These are phyloP conservation scores for Barypeithes pellucidus DNA, from an alignment of 2,888 invertebrate genomes.

Conservation along the genomic window DNA sequence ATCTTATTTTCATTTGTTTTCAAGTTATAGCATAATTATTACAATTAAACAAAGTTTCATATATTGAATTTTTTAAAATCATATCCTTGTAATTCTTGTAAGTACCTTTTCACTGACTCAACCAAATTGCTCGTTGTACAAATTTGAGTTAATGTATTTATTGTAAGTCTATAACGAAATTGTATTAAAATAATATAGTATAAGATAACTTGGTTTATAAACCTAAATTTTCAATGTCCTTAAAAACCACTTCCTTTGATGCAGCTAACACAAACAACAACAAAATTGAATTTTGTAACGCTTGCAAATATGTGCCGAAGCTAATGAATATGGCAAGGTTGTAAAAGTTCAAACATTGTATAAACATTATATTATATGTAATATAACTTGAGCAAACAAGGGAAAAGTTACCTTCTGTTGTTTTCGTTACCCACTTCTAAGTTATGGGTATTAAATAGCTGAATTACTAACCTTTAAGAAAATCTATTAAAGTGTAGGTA, in stretches of 20 bases:
- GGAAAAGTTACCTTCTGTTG: conserved; percentile 6
- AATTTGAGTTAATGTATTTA: no score
- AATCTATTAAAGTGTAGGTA: no score
- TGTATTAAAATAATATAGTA: no score
- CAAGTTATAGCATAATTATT: no score
- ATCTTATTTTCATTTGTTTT: no score
- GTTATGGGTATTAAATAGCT: not conserved
- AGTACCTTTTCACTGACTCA: no score
- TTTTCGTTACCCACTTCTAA: not conserved
- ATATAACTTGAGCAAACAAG: conserved; percentile 6
- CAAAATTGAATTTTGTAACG: conserved; percentile 34
- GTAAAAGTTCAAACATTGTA: conserved; percentile 4
- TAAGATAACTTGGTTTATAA: not conserved
- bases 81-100: no score
- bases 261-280: conserved; percentile 16
- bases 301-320: conserved; percentile 38
- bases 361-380: conserved; percentile 24
- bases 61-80: no score
- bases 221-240: conserved; percentile 14
- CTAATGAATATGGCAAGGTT: conserved; percentile 33
- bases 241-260: conserved; percentile 7
- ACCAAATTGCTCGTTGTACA: no score
- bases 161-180: no score
- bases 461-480: no score
- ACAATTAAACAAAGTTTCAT: no score